Base-by-base conservation (phyloP, 2,888 invertebrate species). In the Coenonympha arcania region DNA sequence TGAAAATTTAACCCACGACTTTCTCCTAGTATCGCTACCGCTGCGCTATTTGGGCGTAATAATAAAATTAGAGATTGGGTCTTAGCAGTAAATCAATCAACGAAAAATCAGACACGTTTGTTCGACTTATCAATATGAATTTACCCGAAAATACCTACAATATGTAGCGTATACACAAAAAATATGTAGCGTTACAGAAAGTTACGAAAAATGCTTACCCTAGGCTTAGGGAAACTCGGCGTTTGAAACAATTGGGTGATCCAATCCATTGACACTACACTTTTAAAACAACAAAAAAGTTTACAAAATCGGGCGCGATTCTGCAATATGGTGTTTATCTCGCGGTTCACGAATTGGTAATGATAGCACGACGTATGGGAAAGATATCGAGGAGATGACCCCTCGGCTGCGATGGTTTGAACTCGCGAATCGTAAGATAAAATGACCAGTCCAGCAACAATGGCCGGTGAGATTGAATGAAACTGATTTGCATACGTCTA, bases 191-290 rank as follows among this genome's bases (percentile, higher is more conserved):
- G 8, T 6, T 3, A 16, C 8, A 0, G 31, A 9, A 28, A 33
- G 8, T 2, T 16, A 4, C 3, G 4, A 16, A 31, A 42, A 31
- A 15, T 48, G 64, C 68, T 51, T 72, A 86, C 86, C 82, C 81
- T 84, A 6, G 79, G 71, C 56, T 79, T 84, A 45, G 56, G 66
- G 52, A 79, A 74, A 2, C 73, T 68, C 34, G 76, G 80, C n/a
- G 81, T 63, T 54, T 87, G 87, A 61, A 87, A 87, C 46, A 87
- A 69, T 60, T 86, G 74, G 45, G 84, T 71, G 55, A 87, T 87
- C 87, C 87, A 87, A 70, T 86, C 81, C 86, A 87, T 87, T 57
- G n/a, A 58, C 52, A 52, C 39, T 51, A 19, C 24, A 43, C 40
- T 45, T 39, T 13, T 41, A 22, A 33, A 16, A 37, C 26, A 45